Conservation (phyloP, 1,140 invertebrate genomes). For the Neocloeon triangulifer region DNA sequence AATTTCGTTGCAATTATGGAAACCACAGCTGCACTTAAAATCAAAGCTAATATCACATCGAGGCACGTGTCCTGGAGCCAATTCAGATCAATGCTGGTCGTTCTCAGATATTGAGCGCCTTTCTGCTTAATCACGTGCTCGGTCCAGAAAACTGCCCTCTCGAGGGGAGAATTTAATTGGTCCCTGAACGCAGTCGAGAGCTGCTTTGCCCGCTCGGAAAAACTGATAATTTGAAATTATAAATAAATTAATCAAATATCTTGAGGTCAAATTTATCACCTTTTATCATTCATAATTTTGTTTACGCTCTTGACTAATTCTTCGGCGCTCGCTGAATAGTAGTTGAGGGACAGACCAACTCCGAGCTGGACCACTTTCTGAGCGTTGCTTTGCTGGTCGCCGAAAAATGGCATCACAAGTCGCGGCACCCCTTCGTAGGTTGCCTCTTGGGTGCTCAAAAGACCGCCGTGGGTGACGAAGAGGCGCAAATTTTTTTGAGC, state of each 20-base stretch:
- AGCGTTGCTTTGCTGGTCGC: constrained; percentile 15
- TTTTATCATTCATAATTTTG: background rate
- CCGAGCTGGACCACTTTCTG: constrained; percentile 3
- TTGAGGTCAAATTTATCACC: background rate
- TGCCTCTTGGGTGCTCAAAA: constrained; percentile 20
- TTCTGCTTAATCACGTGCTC: constrained; percentile 11
- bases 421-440: constrained; percentile 21
- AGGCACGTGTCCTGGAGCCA: too few species aligned
- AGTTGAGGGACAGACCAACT: constrained; percentile 4
- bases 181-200: constrained; percentile 6
- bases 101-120: constrained; percentile 10
- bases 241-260: too few species aligned
- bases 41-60: too few species aligned
- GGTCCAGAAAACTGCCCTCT: constrained; percentile 11
- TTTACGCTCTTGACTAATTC: background rate
- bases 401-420: constrained; percentile 18
- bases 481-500: constrained; percentile 15
- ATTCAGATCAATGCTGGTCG: constrained; percentile 6
- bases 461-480: constrained; percentile 21
- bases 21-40: too few species aligned
- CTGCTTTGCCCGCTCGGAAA: background rate
- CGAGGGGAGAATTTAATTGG: constrained; percentile 7
- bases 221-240: background rate
- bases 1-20: too few species aligned
- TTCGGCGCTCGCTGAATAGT: background rate